Evolutionary conservation across 2,797 vertebrate genomes (phyloP), one percentile per base, ranked within the genome.

Genomic region (Rhincodon typus): DNA sequence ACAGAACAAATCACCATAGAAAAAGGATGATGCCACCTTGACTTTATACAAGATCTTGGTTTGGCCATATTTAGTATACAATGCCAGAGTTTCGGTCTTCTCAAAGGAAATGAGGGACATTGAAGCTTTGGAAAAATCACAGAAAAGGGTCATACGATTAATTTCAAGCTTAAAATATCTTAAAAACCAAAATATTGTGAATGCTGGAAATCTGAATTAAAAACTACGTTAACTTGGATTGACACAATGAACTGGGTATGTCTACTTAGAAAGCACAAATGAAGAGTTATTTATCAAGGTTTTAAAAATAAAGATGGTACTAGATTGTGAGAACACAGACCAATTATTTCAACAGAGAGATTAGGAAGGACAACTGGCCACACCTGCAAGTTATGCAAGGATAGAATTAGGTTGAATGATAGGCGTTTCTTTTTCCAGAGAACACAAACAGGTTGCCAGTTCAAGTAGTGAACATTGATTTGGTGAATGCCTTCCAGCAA

Each of bases 311-410:
- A 62, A 19, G 30, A 62, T 15, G 27, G 1, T 1, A 90, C 5
- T 62, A 19, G 53, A 90, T n/a, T 62, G 87, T 90, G 12, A 62
- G 19, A 4, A 30, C 34, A 10, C 19, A 30, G 27, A 17, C 30
- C 30, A 90, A 57, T 62, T 62, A 90, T 90, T 90, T 90, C 87
- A 90, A 90, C 87, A 62, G 53, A 90, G 34, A 34, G 38, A 84
- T 84, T 90, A 15, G 30, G 27, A 15, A 90, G 87, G 53, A n/a
- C n/a, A 4, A 62, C 30, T 34, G 15, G 53, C 53, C 53, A 90
- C 87, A 62, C 50, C 53, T 50, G 53, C 42, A 62, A 90, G 30
- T 90, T 62, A 90, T 90, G 27, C 87, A 62, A 90, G 30, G 53
- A 27, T 13, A 62, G 87, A 90, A 62, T 53, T 34, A 62, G 50